Conservation (phyloP, 2,113 vertebrate genomes). For the Lagenorhynchus albirostris region DNA sequence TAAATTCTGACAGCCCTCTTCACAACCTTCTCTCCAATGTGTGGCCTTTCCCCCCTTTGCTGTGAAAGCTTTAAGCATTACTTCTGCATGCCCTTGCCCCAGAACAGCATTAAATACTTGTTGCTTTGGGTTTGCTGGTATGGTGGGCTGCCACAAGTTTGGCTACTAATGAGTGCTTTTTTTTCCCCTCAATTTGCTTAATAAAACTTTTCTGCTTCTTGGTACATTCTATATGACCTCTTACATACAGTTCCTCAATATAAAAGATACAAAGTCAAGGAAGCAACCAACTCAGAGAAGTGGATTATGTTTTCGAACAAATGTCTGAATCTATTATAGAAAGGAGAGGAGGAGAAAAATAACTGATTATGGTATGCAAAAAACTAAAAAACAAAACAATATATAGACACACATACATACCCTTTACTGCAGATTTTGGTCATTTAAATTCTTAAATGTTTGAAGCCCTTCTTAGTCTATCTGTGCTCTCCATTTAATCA, state of each 20-base stretch:
- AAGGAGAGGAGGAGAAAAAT: constrained; percentile 19
- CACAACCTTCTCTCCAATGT: neutral
- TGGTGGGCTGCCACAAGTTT: constrained; percentile 75
- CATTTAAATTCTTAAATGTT: constrained; percentile 46
- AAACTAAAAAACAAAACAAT: constrained; percentile 1
- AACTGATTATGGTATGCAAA: constrained; percentile 29
- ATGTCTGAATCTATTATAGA: constrained; percentile 25
- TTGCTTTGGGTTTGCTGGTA: constrained; percentile 75
- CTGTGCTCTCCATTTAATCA: neutral
- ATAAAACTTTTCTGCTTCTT: constrained; percentile 70
- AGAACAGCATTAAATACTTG: constrained; percentile 65
- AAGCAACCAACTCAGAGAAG: constrained; percentile 42
- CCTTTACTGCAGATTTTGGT: neutral
- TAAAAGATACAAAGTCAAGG: constrained; percentile 31
- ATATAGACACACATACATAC: neutral
- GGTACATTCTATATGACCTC: constrained; percentile 67
- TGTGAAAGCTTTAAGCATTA: constrained; percentile 66
- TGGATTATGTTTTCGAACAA: constrained; percentile 47
- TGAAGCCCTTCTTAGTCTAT: neutral
- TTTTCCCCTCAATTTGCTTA: constrained; percentile 62
- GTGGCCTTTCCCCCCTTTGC: constrained; percentile 67
- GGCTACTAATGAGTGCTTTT: constrained; percentile 80
- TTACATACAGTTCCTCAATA: constrained; percentile 56
- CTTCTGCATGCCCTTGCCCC: constrained; percentile 79
- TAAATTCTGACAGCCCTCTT: neutral